Base-by-base conservation (phyloP, 2,888 invertebrate species). In the Ecliptopera silaceata region DNA sequence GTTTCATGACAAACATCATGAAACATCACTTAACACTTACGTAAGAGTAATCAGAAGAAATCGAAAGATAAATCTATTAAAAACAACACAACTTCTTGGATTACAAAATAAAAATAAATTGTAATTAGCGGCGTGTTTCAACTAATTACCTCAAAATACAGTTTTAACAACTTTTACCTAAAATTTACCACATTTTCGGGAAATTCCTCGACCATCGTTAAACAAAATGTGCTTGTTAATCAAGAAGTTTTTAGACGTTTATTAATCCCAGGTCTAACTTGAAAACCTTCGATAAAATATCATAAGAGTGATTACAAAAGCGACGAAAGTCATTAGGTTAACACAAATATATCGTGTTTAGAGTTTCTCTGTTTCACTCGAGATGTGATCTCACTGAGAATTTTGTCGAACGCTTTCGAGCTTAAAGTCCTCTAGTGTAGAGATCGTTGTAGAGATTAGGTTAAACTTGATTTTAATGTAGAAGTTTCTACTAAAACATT, bases 211-310 rank as follows among this genome's bases (percentile, higher is more conserved):
- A 44, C 52, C 68, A 66, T 66, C 70, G 56, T 74, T 71, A 67
- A 68, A 66, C 64, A 65, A 65, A 75, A 70, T 68, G 65, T 63
- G 56, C 18, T 49, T 60, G 68, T 82, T 82, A 80, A 82, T 84
- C 79, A 79, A 72, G 66, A 63, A 57, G 68, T 66, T 65, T 64
- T 59, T 67, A 75, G 79, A 78, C 78, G 67, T 84, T 81, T 79
- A 84, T 80, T 77, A 73, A 72, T 63, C 63, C 67, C 69, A 67
- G 64, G 72, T 8, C 15, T 15, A 3, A 36, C 36, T 36, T 8
- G 10, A 36, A 15, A 13, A 1, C 36, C 15, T 36, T 15, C 36
- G 36, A 36, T 15, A 36, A 15, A 36, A 15, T 15, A 8, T 36
- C 10, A n/a, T 31, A 8, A 6, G 26, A 31, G 15, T 36, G 10